These are phyloP conservation scores for Apantesis nais DNA, from an alignment of 2,888 invertebrate species.

Conservation along the genomic window DNA sequence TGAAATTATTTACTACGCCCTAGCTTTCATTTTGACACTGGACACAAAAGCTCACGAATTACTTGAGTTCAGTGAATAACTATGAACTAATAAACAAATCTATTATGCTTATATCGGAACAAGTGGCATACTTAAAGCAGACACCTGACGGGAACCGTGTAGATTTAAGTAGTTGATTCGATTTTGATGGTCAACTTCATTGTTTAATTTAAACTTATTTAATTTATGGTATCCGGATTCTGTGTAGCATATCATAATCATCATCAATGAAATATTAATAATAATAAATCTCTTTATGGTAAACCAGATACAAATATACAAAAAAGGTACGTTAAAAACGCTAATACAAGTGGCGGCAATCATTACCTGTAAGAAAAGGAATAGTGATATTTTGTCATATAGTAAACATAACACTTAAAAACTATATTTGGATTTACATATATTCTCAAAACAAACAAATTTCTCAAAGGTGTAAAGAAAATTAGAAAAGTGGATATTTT, in stretches of 20 bases:
- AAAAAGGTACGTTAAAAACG: no score
- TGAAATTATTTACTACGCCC: constrained; percentile 69
- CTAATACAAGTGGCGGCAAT: no score
- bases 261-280: no score
- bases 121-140: not conserved
- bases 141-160: not conserved
- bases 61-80: not conserved
- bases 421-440: no score
- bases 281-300: no score
- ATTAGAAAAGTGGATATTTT: not conserved
- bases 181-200: not conserved
- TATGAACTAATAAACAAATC: not conserved
- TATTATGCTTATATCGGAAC: not conserved
- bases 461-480: not conserved
- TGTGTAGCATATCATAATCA: no score
- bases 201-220: not conserved
- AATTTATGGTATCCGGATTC: no score
- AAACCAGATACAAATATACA: no score
- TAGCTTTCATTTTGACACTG: not conserved
- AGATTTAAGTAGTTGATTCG: not conserved
- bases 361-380: no score
- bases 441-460: not conserved
- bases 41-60: not conserved
- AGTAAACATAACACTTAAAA: no score
- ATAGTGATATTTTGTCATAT: no score